Conservation (phyloP, 2,888 invertebrate species). For the Thereva nobilitata region DNA sequence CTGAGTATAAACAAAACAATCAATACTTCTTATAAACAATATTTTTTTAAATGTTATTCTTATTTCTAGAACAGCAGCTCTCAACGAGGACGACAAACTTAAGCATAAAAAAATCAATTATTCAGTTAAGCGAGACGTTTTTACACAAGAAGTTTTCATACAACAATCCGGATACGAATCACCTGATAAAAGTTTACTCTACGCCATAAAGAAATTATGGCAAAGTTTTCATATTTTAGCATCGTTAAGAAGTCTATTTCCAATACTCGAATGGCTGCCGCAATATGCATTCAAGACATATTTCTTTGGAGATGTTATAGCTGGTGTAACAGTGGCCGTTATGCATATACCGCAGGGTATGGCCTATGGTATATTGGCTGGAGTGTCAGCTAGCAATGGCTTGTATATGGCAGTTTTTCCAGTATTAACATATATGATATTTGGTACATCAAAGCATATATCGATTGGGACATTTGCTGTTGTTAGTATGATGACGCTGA, state of each 20-base stretch:
- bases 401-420: constrained; percentile 87
- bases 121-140: constrained; percentile 53
- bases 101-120: constrained; percentile 38
- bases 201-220: constrained; percentile 50
- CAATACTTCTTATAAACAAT: no score
- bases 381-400: constrained; percentile 69
- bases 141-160: constrained; percentile 54
- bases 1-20: no score
- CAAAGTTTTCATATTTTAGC: constrained; percentile 50
- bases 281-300: constrained; percentile 65
- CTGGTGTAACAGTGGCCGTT: constrained; percentile 83
- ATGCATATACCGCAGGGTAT: constrained; percentile 86
- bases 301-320: constrained; percentile 71
- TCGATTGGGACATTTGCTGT: constrained; percentile 85
- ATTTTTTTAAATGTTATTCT: no score
- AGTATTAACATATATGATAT: constrained; percentile 75
- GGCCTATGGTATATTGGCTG: constrained; percentile 71
- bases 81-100: no score
- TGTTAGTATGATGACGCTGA: constrained; percentile 81
- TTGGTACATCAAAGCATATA: constrained; percentile 82
- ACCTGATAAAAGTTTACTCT: constrained; percentile 54
- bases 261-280: constrained; percentile 67
- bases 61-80: no score
- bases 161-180: constrained; percentile 54
- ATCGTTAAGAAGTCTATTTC: constrained; percentile 57